A percentile compares a stretch with the other conserved stretches of the same genome.
phyloP scores from a whole-genome alignment of 2,888 invertebrate species.

The Calameuta idolon region DNA sequence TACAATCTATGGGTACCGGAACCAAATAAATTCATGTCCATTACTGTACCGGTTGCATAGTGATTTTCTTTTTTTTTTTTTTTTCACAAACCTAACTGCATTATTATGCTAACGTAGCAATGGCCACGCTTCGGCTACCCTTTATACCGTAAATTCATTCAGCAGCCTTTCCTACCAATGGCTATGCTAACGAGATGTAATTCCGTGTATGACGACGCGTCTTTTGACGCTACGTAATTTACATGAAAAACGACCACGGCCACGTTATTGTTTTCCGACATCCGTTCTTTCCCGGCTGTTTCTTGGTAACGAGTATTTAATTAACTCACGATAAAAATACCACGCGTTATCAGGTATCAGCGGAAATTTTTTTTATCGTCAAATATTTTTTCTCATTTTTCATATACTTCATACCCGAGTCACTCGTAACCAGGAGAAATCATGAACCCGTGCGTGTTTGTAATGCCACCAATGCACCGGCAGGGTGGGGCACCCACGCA shows the following conservation, averaged over 20 bases:
- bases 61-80: not conserved
- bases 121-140: slow-evolving; percentile 1
- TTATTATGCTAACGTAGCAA: slow-evolving; percentile 3
- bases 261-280: slow-evolving; percentile 37
- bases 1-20: not conserved
- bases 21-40: not conserved
- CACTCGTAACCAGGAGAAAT: not conserved
- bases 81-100: not conserved
- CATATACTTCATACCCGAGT: not conserved
- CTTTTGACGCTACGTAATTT: slow-evolving; percentile 26
- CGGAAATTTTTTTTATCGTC: not conserved
- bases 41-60: not conserved
- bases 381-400: not conserved
- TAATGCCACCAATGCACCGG: slow-evolving; percentile 21
- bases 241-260: slow-evolving; percentile 34
- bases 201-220: not conserved
- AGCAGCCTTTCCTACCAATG: not conserved
- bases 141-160: not conserved
- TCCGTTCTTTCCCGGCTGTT: slow-evolving; percentile 34
- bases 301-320: not conserved
- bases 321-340: not conserved
- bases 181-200: slow-evolving; percentile 8
- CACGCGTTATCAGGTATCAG: not conserved
- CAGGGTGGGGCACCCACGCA: slow-evolving; percentile 29
- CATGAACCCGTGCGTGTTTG: slow-evolving; percentile 12